These are phyloP conservation scores for Hiodon alosoides DNA, from an alignment of 2,113 vertebrate genomes.

Conservation along the genomic window DNA sequence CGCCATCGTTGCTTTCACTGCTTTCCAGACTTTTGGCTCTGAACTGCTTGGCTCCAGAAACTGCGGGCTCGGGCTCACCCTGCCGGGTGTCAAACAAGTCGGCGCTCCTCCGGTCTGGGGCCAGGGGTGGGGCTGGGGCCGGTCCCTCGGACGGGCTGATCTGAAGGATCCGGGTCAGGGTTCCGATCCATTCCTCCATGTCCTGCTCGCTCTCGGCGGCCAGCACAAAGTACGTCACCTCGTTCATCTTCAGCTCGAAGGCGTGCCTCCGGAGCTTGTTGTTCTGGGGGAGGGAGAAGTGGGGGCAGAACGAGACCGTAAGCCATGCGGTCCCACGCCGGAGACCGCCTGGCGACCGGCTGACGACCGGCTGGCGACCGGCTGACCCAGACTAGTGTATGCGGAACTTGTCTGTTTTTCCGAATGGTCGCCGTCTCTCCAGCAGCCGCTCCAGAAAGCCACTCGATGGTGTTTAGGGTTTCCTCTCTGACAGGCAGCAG, in stretches of 20 bases:
- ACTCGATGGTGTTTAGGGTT: too few relatives aligned
- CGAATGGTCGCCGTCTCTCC: too few relatives aligned
- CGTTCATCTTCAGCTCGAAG: conserved; percentile 98
- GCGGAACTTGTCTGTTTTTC: too few relatives aligned
- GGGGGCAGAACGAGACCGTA: not conserved
- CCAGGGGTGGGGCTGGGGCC: conserved; percentile 56
- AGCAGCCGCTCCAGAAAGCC: too few relatives aligned
- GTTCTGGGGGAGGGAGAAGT: conserved; percentile 52
- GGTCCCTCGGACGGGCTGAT: conserved; percentile 85
- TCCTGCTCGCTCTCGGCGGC: conserved; percentile 94
- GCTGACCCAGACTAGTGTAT: too few relatives aligned
- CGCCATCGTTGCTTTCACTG: not conserved
- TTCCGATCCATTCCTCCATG: conserved; percentile 98
- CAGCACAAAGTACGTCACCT: conserved; percentile 96
- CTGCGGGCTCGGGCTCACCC: conserved; percentile 60
- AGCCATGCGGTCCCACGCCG: not conserved
- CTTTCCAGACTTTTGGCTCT: not conserved
- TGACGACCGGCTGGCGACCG: not conserved
- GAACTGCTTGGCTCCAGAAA: not conserved
- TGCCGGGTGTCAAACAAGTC: conserved; percentile 83
- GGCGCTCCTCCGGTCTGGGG: conserved; percentile 80
- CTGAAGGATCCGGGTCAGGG: conserved; percentile 88
- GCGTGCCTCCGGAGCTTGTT: conserved; percentile 89
- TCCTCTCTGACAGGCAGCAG: too few relatives aligned
- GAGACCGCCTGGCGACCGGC: too few relatives aligned